Conservation (phyloP, 2,888 invertebrate genomes). For the Drosophila borealis region DNA sequence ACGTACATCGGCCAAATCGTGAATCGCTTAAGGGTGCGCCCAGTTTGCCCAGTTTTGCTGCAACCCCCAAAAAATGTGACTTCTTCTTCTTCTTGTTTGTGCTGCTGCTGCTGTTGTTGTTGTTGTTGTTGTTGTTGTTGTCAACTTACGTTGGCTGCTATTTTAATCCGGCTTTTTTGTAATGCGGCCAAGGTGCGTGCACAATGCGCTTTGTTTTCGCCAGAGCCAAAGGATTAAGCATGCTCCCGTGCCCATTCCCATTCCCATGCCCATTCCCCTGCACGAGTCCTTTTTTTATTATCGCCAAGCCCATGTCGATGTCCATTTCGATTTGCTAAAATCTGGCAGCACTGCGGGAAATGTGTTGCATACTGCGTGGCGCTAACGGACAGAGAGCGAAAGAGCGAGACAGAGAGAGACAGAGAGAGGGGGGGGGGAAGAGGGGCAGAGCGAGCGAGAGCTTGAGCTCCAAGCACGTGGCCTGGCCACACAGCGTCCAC, state of each 20-base stretch:
- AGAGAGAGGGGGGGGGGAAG: not conserved
- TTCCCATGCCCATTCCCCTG: not conserved
- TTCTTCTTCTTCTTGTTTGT: slow-evolving; percentile 5
- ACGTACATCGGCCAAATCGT: slow-evolving; percentile 21
- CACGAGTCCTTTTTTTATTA: not conserved
- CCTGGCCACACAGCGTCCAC: slow-evolving; percentile 3
- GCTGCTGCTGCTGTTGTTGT: slow-evolving; percentile 20
- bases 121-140: slow-evolving; percentile 47
- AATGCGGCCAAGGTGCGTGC: slow-evolving; percentile 40
- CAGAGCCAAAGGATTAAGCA: slow-evolving; percentile 46
- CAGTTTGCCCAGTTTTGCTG: slow-evolving; percentile 4
- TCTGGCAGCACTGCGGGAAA: slow-evolving; percentile 18
- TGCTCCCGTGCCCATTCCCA: slow-evolving; percentile 7
- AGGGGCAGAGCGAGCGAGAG: not conserved
- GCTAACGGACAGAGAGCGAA: not conserved
- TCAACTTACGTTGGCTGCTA: slow-evolving; percentile 65
- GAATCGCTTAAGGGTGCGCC: slow-evolving; percentile 49
- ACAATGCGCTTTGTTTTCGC: slow-evolving; percentile 31
- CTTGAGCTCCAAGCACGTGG: slow-evolving; percentile 44
- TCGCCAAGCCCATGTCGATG: not conserved
- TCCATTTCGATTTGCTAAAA: slow-evolving; percentile 4
- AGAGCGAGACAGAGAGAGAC: not conserved
- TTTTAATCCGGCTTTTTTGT: slow-evolving; percentile 68
- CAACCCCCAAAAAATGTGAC: slow-evolving; percentile 31
- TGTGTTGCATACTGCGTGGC: slow-evolving; percentile 46